Evolutionary conservation across 2,113 vertebrate genomes (phyloP), one percentile per base, ranked within the genome.

Genomic region (Struthidea cinerea): DNA sequence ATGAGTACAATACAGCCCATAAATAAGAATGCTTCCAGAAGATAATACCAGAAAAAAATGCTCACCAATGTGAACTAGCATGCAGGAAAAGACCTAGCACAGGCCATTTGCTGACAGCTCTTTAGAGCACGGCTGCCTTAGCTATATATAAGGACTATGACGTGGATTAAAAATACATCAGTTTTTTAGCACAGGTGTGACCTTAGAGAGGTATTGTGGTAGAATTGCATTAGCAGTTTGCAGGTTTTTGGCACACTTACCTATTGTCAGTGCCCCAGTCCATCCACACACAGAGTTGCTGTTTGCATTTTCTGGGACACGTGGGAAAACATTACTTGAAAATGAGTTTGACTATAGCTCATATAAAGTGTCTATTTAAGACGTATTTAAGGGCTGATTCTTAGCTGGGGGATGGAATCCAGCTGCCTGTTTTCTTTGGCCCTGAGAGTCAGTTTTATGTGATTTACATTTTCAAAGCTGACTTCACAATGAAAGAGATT

Each of bases 341-440:
- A 94, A 90, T 32, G 6, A 85, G 46, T 88, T 90, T 65, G 63
- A 80, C 78, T 92, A 26, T n/a, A 91, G 81, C 65, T 93, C 57
- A 11, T 80, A 73, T 28, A 80, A 90, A 83, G 50, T 13, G 15
- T 65, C 24, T 80, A 41, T 83, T 85, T 84, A 82, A 87, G 78
- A 56, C 9, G 33, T 80, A 83, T 77, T 94, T 92, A 86, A 90
- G 50, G 64, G 76, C 39, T 90, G 79, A 73, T 77, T 86, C 90
- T 86, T 89, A 92, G 79, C 92, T 92, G 53, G 77, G 42, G 80
- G 83, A 94, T 80, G 86, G 76, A 96, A 95, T 94, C 88, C 90
- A 96, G 76, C 96, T 94, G 92, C 76, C 71, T 97, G 90, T 90
- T 97, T 95, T 93, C 83, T 92, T 97, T 95, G 88, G 96, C 94